Evolutionary conservation across 2,888 invertebrate species (phyloP).

Genomic region (Nomada hirtipes): DNA sequence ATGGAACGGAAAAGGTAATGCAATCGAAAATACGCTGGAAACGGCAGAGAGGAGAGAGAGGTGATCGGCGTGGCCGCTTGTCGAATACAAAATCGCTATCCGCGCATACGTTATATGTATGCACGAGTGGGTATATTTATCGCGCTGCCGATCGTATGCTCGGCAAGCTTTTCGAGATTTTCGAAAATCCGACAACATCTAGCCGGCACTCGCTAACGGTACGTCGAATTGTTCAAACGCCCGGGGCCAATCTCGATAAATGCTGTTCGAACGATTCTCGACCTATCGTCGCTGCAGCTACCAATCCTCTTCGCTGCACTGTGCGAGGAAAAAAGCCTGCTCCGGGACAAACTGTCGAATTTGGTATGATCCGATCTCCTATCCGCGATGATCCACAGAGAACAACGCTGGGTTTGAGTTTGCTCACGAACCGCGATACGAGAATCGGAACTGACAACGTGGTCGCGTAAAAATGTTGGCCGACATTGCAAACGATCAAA

Average conservation of each 20-base stretch:
- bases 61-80: slow-evolving; percentile 45
- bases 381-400: slow-evolving; percentile 28
- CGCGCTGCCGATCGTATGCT: slow-evolving; percentile 55
- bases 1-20: slow-evolving; percentile 58
- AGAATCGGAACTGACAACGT: background rate
- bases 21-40: slow-evolving; percentile 58
- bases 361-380: slow-evolving; percentile 63
- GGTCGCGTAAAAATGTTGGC: background rate
- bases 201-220: slow-evolving; percentile 60
- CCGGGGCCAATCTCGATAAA: slow-evolving; percentile 72
- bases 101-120: slow-evolving; percentile 64
- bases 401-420: slow-evolving; percentile 14
- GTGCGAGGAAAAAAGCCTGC: slow-evolving; percentile 55
- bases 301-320: slow-evolving; percentile 36
- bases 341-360: slow-evolving; percentile 68
- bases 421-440: background rate
- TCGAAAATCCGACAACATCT: slow-evolving; percentile 71
- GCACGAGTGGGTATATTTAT: slow-evolving; percentile 68
- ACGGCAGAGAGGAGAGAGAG: slow-evolving; percentile 11
- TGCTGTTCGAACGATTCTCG: slow-evolving; percentile 68
- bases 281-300: slow-evolving; percentile 49
- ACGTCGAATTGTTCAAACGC: slow-evolving; percentile 66
- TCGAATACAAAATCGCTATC: slow-evolving; percentile 65
- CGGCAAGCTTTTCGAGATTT: slow-evolving; percentile 71
- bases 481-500: background rate